Base-by-base conservation (phyloP, 1,140 invertebrate species). In the Telenomus remus region DNA sequence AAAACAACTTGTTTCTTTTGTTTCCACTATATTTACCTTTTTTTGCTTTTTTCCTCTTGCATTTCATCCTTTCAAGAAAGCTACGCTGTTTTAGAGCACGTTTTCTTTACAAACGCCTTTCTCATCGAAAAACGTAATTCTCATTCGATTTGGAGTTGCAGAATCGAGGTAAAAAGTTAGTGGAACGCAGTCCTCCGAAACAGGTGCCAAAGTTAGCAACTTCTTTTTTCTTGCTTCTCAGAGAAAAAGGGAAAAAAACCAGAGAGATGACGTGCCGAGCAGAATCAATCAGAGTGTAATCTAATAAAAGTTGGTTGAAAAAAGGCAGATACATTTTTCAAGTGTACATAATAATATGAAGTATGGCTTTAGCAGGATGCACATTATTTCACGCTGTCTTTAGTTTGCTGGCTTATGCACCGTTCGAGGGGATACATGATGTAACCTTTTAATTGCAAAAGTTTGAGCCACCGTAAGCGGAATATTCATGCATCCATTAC, bases 141-240 rank as follows among this genome's bases (percentile, higher is more conserved):
- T 75, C 59, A 75, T 75, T 75, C 72, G 59, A 75, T 75, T 69
- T 69, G 54, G 60, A 69, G 43, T 64, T 64, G 57, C 53, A 64
- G 49, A 60, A 55, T 49, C 53, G 49, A 66, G 55, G 70, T 73
- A 73, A 73, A 72, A 73, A 64, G 70, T 73, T 73, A 66, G 50
- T 49, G 37, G 55, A 66, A 66, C 56, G 61, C 55, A 66, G 61
- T 73, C 33, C 16, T n/a, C 61, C 14, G 70, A 49, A 69, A 69
- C 61, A 59, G 54, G 65, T 54, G 65, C 64, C 54, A 75, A 64
- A 69, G 57, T 75, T 75, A 75, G 63, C 64, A 56, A 39, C 9
- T 9, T 1, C 9, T 39, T 11, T n/a, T n/a, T n/a, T n/a, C n/a
- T n/a, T n/a, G n/a, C n/a, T n/a, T n/a, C n/a, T n/a, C n/a, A 39